Conservation (phyloP, 2,797 vertebrate genomes). For the Podarcis lilfordi region DNA sequence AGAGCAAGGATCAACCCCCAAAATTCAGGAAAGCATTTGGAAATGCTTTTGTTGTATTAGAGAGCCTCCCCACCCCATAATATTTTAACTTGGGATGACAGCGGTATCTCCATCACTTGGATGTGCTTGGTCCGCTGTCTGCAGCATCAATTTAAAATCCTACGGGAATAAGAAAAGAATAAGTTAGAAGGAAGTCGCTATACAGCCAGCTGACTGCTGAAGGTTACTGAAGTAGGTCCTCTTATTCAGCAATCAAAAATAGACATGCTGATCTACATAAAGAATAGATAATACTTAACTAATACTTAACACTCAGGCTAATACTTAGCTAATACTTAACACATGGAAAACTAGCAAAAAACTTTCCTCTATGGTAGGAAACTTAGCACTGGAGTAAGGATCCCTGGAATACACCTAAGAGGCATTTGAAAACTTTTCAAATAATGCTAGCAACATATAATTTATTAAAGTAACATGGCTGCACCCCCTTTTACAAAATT, state of each 20-base stretch:
- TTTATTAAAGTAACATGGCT: background rate
- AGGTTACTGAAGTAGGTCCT: background rate
- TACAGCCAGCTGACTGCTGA: background rate
- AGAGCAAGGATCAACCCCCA: background rate
- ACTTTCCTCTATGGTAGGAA: background rate
- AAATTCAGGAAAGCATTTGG: background rate
- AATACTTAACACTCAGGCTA: background rate
- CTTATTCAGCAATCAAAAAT: background rate
- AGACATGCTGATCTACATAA: background rate
- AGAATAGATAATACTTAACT: background rate
- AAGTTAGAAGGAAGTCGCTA: constrained; percentile 37
- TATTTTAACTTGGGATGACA: background rate
- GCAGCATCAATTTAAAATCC: constrained; percentile 74
- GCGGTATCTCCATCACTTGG: constrained; percentile 45
- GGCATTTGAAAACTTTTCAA: background rate
- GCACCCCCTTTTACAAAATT: background rate
- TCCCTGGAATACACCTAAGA: background rate
- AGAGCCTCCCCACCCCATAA: constrained; percentile 9
- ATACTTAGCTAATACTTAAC: background rate
- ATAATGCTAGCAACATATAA: background rate
- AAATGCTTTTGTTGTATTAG: background rate
- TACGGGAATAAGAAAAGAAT: constrained; percentile 62
- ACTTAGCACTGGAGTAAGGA: rapidly evolving
- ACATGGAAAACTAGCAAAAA: background rate
- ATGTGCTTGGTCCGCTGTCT: constrained; percentile 49